Evolutionary conservation across 2,888 invertebrate species (phyloP).

Genomic region (Frankliniella fusca): DNA sequence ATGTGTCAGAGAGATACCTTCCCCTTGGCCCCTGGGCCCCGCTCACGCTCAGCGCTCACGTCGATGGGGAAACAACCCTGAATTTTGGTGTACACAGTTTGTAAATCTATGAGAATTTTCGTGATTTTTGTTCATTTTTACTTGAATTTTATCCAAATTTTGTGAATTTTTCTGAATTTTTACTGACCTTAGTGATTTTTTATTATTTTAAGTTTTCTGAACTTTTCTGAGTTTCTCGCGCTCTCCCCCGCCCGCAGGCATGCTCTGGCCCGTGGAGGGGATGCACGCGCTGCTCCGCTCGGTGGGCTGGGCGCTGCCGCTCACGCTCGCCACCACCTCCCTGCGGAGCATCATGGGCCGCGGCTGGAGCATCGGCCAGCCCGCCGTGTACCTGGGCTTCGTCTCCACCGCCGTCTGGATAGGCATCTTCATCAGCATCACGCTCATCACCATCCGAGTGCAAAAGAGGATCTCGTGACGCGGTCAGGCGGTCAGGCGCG

Average conservation of each 20-base stretch:
- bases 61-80: too few relatives aligned
- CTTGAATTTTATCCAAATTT: too few relatives aligned
- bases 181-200: too few relatives aligned
- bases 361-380: constrained; percentile 64
- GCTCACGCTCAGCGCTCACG: too few relatives aligned
- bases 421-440: constrained; percentile 44
- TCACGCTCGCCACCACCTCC: constrained; percentile 74
- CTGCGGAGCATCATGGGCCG: constrained; percentile 71
- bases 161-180: too few relatives aligned
- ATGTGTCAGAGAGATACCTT: background rate
- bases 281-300: constrained; percentile 56
- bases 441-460: constrained; percentile 5
- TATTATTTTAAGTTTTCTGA: too few relatives aligned
- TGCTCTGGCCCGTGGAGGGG: constrained; percentile 67
- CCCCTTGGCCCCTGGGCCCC: background rate
- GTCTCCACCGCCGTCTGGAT: constrained; percentile 65
- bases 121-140: too few relatives aligned
- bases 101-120: too few relatives aligned
- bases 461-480: constrained; percentile 8
- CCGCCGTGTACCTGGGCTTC: constrained; percentile 70
- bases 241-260: constrained; percentile 40
- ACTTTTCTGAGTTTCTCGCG: background rate
- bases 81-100: too few relatives aligned
- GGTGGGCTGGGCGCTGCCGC: constrained; percentile 65
- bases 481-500: too few relatives aligned